Evolutionary conservation across 2,888 invertebrate genomes (phyloP), one percentile per base, ranked within the genome.

Genomic region (Scotopteryx bipunctaria): DNA sequence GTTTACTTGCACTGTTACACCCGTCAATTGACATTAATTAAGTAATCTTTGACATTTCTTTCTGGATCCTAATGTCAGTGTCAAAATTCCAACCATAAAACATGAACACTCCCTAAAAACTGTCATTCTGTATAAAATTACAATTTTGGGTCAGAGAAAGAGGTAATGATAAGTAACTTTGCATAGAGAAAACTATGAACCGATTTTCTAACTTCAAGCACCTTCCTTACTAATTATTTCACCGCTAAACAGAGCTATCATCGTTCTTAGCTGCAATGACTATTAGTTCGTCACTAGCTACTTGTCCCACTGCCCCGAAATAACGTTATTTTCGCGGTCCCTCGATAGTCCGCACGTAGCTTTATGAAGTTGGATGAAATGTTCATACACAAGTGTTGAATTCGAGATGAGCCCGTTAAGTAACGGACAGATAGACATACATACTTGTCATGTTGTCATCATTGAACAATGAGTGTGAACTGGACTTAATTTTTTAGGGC

Each of bases 361-460:
- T 31, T 41, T 29, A 42, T 42, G n/a, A 3, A n/a, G 11, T 21
- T 1, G 9, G 16, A 27, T 36, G 35, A 17, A 35, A 29, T 5
- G 31, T 42, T 31, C n/a, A 13, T 37, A 29, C 27, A 13, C 14
- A n/a, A 48, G 41, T 42, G 48, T 29, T 29, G 42, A 48, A 48
- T 42, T 45, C 15, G 8, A 38, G 48, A 48, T 36, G 42, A 36
- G 21, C 42, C 44, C 42, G 42, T 49, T 49, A 49, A 16, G 23
- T 47, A 47, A 49, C 51, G 51, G 45, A 41, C 35, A 14, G 9
- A 51, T 29, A 31, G 17, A 23, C 51, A 51, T 23, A 45, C 31
- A 41, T 17, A 32, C 31, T 43, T 41, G 41, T 37, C 31, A 37
- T 45, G 21, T 36, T 21, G 14, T 15, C 9, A 21, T 14, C 14